These are phyloP conservation scores for Darevskia nairensis DNA, from an alignment of 2,797 vertebrate genomes.

Conservation along the genomic window DNA sequence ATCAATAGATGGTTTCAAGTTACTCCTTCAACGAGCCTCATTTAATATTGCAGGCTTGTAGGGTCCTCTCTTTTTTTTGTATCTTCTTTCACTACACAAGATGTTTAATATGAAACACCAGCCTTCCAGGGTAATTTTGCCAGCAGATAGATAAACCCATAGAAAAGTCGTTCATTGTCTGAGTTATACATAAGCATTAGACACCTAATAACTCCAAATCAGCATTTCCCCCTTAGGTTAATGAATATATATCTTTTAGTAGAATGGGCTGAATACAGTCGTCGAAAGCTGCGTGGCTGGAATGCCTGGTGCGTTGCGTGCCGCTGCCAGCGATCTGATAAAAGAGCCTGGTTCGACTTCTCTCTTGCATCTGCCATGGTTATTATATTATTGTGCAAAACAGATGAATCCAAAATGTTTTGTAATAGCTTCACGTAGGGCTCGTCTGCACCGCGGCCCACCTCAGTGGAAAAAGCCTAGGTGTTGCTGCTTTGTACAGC, in stretches of 20 bases:
- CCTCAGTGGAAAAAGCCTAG: background rate
- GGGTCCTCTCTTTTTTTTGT: constrained; percentile 1
- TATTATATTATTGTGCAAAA: constrained; percentile 21
- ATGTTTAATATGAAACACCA: constrained; percentile 36
- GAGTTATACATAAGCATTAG: constrained; percentile 45
- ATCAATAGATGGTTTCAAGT: background rate
- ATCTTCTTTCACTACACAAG: constrained; percentile 18
- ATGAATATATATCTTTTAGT: constrained; percentile 47
- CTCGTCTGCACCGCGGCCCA: background rate
- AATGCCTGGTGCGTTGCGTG: constrained; percentile 13
- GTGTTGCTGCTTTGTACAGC: background rate
- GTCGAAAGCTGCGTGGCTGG: background rate
- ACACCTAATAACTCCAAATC: constrained; percentile 36
- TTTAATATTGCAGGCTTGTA: constrained; percentile 39
- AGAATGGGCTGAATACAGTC: constrained; percentile 41
- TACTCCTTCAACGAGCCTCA: background rate
- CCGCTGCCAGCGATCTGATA: constrained; percentile 25
- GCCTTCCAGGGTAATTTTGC: constrained; percentile 44
- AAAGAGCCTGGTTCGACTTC: constrained; percentile 43
- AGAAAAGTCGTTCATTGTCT: constrained; percentile 49
- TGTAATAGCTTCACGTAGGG: constrained; percentile 20
- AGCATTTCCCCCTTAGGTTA: constrained; percentile 46
- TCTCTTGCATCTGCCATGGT: constrained; percentile 7
- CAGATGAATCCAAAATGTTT: constrained; percentile 38
- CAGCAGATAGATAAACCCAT: constrained; percentile 27